A percentile compares a stretch with the other conserved stretches of the same genome.
Evolutionary conservation across 2,888 invertebrate genomes (phyloP).

Genomic region (Fragum fragum): DNA sequence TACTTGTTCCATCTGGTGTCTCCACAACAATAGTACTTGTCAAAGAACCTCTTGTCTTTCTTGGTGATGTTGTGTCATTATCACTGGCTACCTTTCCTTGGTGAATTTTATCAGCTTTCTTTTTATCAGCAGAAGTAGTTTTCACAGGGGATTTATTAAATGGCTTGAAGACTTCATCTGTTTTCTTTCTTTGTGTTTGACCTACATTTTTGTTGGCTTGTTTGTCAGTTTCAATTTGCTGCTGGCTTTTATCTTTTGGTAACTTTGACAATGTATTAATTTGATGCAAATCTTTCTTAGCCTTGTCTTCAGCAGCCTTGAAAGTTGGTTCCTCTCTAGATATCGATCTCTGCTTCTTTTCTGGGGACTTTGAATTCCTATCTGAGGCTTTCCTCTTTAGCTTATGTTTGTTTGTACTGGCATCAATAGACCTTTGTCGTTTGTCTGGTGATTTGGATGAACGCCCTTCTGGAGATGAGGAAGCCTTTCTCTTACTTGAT

Average conservation of each 20-base stretch:
- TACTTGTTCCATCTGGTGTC: slow-evolving; percentile 32
- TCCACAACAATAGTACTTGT: slow-evolving; percentile 31
- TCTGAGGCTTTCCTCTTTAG: slow-evolving; percentile 21
- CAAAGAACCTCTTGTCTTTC: slow-evolving; percentile 19
- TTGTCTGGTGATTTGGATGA: slow-evolving; percentile 41
- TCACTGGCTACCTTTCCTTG: background rate
- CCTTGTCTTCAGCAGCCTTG: background rate
- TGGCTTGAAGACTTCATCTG: background rate
- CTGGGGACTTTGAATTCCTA: slow-evolving; percentile 29
- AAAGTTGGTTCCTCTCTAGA: slow-evolving; percentile 13
- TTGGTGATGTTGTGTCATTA: slow-evolving; percentile 31
- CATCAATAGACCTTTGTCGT: slow-evolving; percentile 15
- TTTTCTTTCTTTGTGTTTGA: background rate
- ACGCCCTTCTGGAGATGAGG: slow-evolving; percentile 37
- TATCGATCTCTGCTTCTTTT: slow-evolving; percentile 14
- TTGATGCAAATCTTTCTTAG: background rate
- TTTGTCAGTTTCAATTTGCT: background rate
- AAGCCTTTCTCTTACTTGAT: slow-evolving; percentile 50
- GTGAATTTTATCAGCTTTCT: background rate
- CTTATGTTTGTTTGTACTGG: background rate
- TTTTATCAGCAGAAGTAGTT: background rate
- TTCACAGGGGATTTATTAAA: background rate
- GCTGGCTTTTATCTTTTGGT: background rate
- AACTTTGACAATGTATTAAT: too few species aligned
- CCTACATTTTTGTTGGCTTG: background rate